A percentile compares a stretch with the other conserved stretches of the same genome.
Evolutionary conservation across 1,140 invertebrate species (phyloP).

Genomic region (Bombus vancouverensis): DNA sequence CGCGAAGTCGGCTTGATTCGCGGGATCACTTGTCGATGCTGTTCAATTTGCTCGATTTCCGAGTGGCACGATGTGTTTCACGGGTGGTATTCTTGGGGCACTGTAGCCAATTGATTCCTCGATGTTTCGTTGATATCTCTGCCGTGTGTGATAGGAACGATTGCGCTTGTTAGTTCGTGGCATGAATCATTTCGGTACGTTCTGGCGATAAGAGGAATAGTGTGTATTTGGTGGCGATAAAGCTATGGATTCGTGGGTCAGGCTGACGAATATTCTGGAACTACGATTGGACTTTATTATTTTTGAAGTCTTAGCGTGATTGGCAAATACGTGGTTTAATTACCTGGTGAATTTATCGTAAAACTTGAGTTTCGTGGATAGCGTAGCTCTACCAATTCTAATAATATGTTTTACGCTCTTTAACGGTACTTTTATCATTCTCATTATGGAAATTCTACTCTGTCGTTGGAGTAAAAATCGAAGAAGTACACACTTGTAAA

Average conservation of each 20-base stretch:
- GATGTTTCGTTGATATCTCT: neutral
- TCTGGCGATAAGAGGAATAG: neutral
- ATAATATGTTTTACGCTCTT: too few species aligned
- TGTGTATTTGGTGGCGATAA: neutral
- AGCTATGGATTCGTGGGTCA: too few species aligned
- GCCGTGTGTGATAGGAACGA: neutral
- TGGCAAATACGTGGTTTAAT: too few species aligned
- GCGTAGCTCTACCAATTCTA: too few species aligned
- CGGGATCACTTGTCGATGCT: neutral
- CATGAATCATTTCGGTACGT: conserved; percentile 5
- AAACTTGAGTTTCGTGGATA: too few species aligned
- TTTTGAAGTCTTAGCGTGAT: neutral
- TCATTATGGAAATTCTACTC: too few species aligned
- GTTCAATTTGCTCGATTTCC: neutral
- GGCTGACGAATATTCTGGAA: neutral
- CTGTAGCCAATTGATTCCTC: neutral
- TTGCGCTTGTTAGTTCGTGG: too few species aligned
- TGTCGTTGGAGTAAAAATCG: too few species aligned
- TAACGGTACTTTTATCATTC: too few species aligned
- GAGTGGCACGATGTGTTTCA: neutral
- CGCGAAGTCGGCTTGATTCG: neutral
- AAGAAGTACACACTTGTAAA: too few species aligned
- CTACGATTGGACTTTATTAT: neutral
- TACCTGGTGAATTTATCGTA: too few species aligned
- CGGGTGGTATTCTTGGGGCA: neutral